These are phyloP conservation scores for Crypturellus tataupa DNA, from an alignment of 2,797 vertebrate genomes.

Conservation along the genomic window DNA sequence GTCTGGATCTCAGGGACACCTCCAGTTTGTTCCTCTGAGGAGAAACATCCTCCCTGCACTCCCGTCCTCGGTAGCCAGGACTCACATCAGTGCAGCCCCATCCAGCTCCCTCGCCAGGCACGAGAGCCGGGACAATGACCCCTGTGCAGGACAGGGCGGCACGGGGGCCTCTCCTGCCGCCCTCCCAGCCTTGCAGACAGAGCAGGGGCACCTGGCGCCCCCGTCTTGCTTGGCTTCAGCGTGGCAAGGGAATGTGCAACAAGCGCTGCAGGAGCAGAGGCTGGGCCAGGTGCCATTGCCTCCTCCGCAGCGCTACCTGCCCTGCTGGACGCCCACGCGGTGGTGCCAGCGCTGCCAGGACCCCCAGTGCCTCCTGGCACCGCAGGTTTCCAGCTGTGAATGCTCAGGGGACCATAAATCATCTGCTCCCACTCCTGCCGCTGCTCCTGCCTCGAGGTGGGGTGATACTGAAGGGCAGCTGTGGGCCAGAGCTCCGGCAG, in stretches of 20 bases:
- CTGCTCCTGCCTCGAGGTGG: neutral
- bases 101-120: accelerated
- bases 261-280: neutral
- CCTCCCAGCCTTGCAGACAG: neutral
- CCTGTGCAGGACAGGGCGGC: too few relatives aligned
- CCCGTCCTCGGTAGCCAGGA: neutral
- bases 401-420: neutral
- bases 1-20: neutral
- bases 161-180: constrained; percentile 8
- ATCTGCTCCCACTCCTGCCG: accelerated
- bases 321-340: accelerated
- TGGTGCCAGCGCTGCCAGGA: neutral
- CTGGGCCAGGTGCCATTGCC: too few relatives aligned
- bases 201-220: too few relatives aligned
- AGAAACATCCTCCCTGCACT: neutral
- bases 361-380: neutral
- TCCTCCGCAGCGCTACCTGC: neutral
- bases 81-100: neutral
- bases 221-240: too few relatives aligned
- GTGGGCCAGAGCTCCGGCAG: too few relatives aligned
- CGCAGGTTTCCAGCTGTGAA: neutral
- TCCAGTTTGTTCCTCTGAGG: neutral
- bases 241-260: neutral
- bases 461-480: neutral
- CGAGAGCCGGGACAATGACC: too few relatives aligned